These are phyloP conservation scores for Toxotes chatareus DNA, from an alignment of 2,113 vertebrate species.

Conservation along the genomic window DNA sequence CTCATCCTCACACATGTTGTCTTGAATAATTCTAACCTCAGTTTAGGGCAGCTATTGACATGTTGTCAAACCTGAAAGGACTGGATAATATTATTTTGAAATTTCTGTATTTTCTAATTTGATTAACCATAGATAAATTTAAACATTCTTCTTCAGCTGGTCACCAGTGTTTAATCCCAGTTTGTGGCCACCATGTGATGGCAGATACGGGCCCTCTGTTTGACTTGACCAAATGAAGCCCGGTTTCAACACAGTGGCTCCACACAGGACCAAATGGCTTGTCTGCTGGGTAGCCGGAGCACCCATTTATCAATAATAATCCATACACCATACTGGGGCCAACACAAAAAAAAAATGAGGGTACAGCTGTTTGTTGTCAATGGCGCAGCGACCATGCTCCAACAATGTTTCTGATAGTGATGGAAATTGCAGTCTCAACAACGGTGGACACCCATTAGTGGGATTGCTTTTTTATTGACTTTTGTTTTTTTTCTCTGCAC, in stretches of 20 bases:
- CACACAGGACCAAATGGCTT: neutral
- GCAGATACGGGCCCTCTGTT: neutral
- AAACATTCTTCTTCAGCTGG: neutral
- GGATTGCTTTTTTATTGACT: constrained; percentile 34
- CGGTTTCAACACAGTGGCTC: neutral
- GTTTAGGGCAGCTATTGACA: too few species aligned
- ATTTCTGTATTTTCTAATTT: neutral
- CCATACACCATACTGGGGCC: neutral
- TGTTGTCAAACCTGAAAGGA: too few species aligned
- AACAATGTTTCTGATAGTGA: neutral
- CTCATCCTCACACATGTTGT: too few species aligned
- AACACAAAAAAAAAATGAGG: neutral
- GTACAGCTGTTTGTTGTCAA: neutral
- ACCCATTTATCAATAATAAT: neutral
- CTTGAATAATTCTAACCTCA: too few species aligned
- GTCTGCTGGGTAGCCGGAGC: neutral
- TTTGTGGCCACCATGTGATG: neutral
- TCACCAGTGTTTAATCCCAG: neutral
- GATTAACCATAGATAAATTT: neutral
- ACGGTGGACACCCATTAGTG: constrained; percentile 25
- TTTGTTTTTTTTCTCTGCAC: neutral
- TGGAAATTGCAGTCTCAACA: constrained; percentile 13
- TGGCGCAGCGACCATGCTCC: neutral
- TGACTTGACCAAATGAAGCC: neutral
- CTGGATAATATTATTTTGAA: neutral